Conservation (phyloP, 2,888 invertebrate species). For the Hyppa rectilinea region DNA sequence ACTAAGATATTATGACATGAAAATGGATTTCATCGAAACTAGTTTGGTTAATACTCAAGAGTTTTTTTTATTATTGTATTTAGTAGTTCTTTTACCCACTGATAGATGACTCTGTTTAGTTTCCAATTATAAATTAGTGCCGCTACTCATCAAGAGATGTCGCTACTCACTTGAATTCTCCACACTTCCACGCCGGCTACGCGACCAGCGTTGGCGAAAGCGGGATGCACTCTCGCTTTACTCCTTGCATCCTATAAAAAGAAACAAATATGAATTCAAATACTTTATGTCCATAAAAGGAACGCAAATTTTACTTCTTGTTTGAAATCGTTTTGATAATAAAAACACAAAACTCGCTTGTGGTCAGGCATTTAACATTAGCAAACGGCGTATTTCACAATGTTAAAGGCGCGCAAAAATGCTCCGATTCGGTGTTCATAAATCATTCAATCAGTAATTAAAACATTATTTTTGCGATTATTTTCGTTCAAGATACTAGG, state of each 20-base stretch:
- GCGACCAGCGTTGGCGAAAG: conserved; percentile 94
- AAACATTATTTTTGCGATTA: too few relatives aligned
- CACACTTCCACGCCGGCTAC: conserved; percentile 94
- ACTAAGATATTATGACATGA: too few relatives aligned
- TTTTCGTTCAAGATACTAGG: too few relatives aligned
- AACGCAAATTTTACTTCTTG: neutral
- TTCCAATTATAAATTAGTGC: neutral
- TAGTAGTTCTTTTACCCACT: neutral
- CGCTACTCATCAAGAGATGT: conserved; percentile 50
- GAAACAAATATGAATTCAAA: conserved; percentile 7
- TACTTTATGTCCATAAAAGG: neutral
- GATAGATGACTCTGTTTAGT: conserved; percentile 1
- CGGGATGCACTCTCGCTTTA: conserved; percentile 90
- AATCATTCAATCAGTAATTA: too few relatives aligned
- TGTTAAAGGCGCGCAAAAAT: too few relatives aligned
- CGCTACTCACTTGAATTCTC: conserved; percentile 94
- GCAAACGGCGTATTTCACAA: too few relatives aligned
- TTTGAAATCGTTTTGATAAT: neutral
- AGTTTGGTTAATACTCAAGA: neutral
- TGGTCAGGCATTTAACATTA: too few relatives aligned
- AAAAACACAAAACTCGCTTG: neutral
- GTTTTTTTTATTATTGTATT: too few relatives aligned
- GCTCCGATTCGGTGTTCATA: too few relatives aligned
- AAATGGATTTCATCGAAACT: neutral
- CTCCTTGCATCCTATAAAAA: conserved; percentile 80